Base-by-base conservation (phyloP, 2,113 vertebrate species). In the Stegostoma tigrinum region DNA sequence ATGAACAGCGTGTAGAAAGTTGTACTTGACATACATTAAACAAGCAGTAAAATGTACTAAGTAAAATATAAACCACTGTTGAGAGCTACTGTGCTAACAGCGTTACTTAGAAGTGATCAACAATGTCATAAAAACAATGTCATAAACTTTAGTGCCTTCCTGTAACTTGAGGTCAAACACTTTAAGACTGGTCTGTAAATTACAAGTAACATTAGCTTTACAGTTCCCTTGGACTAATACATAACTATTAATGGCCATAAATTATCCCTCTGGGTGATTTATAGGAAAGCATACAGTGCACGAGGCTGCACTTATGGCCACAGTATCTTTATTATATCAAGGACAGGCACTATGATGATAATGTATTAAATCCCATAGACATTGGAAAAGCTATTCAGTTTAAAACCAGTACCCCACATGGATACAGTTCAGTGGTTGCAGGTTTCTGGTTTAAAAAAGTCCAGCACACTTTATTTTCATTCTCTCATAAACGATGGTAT, bases 151-250 rank as follows among this genome's bases (percentile, higher is more conserved):
- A n/a, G 61, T 66, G 34, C 1, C n/a, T 67, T 93, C 23, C 89
- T 93, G 15, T 42, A 93, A 83, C 38, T 93, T n/a, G 34, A 93
- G 61, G 61, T 93, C 89, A 93, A 93, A 93, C n/a, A 67, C 89
- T 93, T 93, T 64, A 66, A 93, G 34, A 38, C 89, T 38, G 38
- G 89, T 93, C 89, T 93, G 89, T 93, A 93, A 93, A 93, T 93
- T 93, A 38, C 89, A 67, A 93, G 89, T 64, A 93, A 66, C 89
- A 93, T 93, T 66, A 67, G 34, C 89, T 93, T 93, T 93, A 93
- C 3, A 38, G 34, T 61, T 38, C 61, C 89, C 34, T 93, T 42
- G n/a, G 89, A 93, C 34, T 67, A 93, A 93, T 66, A 64, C 89
- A 38, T 66, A n/a, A 93, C 61, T 66, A 93, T 93, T 67, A 93